Percentiles rank a stretch among this genome's conserved stretches.
These are phyloP conservation scores for Neelides sp. DNA, from an alignment of 1,140 invertebrate genomes.

Conservation along the genomic window DNA sequence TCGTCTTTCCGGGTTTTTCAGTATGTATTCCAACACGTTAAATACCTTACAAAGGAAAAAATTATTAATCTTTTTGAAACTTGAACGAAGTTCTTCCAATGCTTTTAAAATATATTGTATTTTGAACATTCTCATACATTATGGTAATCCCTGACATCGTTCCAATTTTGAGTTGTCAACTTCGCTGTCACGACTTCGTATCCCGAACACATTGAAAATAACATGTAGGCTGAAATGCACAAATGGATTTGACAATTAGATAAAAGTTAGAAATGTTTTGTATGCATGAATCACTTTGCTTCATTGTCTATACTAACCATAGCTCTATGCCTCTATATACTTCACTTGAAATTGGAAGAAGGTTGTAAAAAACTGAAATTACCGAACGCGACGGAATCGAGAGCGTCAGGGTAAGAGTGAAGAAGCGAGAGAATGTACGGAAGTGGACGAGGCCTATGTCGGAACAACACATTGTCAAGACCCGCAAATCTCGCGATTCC, in stretches of 20 bases:
- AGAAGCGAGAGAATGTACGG: slow-evolving; percentile 45
- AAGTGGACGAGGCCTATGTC: slow-evolving; percentile 53
- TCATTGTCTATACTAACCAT: not conserved
- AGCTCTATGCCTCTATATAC: no score
- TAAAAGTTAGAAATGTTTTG: not conserved
- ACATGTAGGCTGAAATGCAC: slow-evolving; percentile 57
- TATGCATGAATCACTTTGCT: not conserved
- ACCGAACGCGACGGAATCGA: slow-evolving; percentile 67
- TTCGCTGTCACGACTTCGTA: slow-evolving; percentile 60
- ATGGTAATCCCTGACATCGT: slow-evolving; percentile 59
- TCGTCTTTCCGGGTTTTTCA: slow-evolving; percentile 49
- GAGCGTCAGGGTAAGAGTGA: slow-evolving; percentile 43
- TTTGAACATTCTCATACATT: no score
- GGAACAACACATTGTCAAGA: slow-evolving; percentile 70
- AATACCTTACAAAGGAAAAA: slow-evolving; percentile 46
- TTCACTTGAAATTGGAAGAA: not conserved
- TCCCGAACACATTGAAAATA: slow-evolving; percentile 82
- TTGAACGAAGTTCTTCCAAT: no score
- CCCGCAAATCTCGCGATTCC: slow-evolving; percentile 72
- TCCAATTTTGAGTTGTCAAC: slow-evolving; percentile 54
- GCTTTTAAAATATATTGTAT: no score
- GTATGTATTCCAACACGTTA: slow-evolving; percentile 67
- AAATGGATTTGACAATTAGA: slow-evolving; percentile 24
- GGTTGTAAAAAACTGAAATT: slow-evolving; percentile 29
- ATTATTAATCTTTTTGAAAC: no score